Evolutionary conservation across 2,797 vertebrate species (phyloP).

Genomic region (Urophycis tenuis): DNA sequence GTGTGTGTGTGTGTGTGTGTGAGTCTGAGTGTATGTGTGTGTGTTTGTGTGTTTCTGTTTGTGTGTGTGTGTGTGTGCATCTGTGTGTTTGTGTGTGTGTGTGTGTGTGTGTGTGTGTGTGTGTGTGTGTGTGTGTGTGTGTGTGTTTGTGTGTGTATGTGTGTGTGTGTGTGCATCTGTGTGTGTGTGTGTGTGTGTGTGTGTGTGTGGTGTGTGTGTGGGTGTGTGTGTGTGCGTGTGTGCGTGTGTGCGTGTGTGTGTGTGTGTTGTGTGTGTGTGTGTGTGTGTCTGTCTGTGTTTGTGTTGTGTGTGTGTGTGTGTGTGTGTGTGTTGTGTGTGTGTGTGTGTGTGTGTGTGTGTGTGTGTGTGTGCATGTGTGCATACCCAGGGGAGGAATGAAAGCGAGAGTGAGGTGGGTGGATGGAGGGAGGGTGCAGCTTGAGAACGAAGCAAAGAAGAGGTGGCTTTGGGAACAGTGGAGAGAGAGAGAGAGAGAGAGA

Average conservation of each 20-base stretch:
- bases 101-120: constrained; percentile 21
- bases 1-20: too few species aligned
- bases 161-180: constrained; percentile 3
- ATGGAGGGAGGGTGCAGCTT: neutral
- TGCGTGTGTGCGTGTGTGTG: too few species aligned
- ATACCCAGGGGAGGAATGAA: constrained; percentile 63
- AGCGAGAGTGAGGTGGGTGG: constrained; percentile 19
- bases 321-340: constrained; percentile 8
- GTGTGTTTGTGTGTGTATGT: constrained; percentile 11
- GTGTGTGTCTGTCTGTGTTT: neutral
- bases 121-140: neutral
- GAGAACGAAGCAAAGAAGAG: too few species aligned
- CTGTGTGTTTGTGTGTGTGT: constrained; percentile 19
- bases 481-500: neutral
- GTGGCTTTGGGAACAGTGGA: too few species aligned
- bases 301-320: neutral
- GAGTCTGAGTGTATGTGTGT: too few species aligned
- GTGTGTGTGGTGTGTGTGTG: neutral
- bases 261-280: too few species aligned
- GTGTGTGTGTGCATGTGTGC: too few species aligned
- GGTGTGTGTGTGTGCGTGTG: constrained; percentile 15
- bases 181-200: neutral
- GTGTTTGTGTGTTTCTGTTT: too few species aligned
- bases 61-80: constrained; percentile 24
- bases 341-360: too few species aligned